Conservation (phyloP, 1,140 invertebrate species). For the Cotesia glomerata region DNA sequence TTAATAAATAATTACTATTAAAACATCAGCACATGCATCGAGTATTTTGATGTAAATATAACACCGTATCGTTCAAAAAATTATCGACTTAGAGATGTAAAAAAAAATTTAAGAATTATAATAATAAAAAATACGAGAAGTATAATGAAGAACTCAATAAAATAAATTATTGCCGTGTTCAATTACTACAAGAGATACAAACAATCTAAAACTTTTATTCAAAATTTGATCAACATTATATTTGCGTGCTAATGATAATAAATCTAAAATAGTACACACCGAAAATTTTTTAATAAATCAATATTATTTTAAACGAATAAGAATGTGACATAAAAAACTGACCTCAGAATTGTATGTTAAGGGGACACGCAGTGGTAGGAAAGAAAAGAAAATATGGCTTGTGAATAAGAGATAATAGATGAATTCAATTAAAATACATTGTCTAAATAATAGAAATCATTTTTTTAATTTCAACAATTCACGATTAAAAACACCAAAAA, state of each 20-base stretch:
- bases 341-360: constrained; percentile 55
- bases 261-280: constrained; percentile 10
- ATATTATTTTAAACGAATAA: constrained; percentile 54
- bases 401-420: constrained; percentile 47
- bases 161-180: no score
- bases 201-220: no score
- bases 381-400: constrained; percentile 51
- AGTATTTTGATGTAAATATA: no score
- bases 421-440: constrained; percentile 24
- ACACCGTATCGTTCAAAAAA: no score
- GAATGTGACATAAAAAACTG: constrained; percentile 63
- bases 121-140: no score
- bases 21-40: no score
- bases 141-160: no score
- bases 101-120: no score
- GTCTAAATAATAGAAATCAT: constrained; percentile 17
- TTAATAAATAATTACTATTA: no score
- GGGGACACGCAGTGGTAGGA: constrained; percentile 53
- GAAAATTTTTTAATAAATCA: neutral
- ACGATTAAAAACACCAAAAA: neutral
- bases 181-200: no score
- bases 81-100: no score
- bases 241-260: neutral
- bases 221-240: no score
- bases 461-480: constrained; percentile 2